Evolutionary conservation across 1,140 invertebrate species (phyloP), one percentile per base, ranked within the genome.

Genomic region (Choristoneura fumiferana): DNA sequence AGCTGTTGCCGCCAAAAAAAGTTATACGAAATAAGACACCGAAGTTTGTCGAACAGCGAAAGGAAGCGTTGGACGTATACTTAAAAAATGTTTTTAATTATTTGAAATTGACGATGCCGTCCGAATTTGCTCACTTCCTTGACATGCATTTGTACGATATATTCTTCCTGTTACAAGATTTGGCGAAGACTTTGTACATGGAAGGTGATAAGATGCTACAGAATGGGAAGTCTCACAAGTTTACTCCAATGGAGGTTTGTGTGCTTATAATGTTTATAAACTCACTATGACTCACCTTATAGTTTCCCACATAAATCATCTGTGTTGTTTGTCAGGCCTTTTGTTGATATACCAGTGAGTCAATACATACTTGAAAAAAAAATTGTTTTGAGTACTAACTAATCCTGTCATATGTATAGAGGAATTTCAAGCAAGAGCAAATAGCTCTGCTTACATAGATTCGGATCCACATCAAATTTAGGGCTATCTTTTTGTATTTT

Each of bases 1-100:
- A 96, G 69, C 90, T 97, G 56, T 79, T 98, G 9, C 97, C 97
- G 12, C 96, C 96, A 3, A 98, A 98, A 81, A 98, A 98, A 88
- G 90, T 98, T 10, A 91, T 91, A 63, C 72, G 91, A 29, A 92
- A 92, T 66, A 92, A 92, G 74, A 89, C 84, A 68, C 95, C 96
- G 9, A 90, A 92, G 12, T 98, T 99, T 78, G 91, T 99, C 14
- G 96, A 97, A 76, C 95, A 94, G 73, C 91, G 97, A 59, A 92
- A 96, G 52, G 88, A 92, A 63, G 94, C 93, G 13, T 85, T 99
- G 18, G 94, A 97, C 80, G 89, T 91, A 10, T 98, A 98, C 85
- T 87, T 98, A 4, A 94, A 95, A 77, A 93, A 92, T 60, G 89
- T 95, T 5, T 92, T 96, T 18, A 92, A 91, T 65, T 95, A 95